phyloP scores from a whole-genome alignment of 2,113 vertebrate species.

The Sminthopsis crassicaudata region DNA sequence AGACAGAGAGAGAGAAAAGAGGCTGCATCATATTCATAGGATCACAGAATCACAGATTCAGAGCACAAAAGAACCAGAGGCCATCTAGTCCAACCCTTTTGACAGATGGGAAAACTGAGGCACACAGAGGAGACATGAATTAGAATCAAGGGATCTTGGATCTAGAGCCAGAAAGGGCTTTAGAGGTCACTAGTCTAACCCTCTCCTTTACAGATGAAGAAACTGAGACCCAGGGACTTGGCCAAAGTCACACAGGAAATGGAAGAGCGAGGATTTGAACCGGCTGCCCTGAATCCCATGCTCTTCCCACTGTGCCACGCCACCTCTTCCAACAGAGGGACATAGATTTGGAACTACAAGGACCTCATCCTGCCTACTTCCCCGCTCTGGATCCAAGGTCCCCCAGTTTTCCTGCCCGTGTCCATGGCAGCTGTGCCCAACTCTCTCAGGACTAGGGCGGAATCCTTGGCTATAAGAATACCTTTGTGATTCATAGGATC shows the following conservation, averaged over 20 bases:
- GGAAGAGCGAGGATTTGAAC: background rate
- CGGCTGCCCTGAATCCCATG: background rate
- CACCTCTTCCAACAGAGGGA: background rate
- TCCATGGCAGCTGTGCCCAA: background rate
- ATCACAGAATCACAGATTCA: background rate
- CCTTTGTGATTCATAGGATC: background rate
- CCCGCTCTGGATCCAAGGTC: background rate
- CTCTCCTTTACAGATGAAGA: background rate
- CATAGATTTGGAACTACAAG: too few relatives aligned
- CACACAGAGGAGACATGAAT: background rate
- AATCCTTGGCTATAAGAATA: background rate
- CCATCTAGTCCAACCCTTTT: background rate
- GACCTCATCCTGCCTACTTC: background rate
- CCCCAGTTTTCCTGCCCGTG: background rate
- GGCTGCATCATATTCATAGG: conserved; percentile 42
- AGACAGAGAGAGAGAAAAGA: background rate
- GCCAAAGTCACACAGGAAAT: background rate
- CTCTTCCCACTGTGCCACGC: background rate
- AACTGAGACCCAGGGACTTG: background rate
- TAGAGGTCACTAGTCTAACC: background rate
- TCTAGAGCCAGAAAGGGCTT: background rate
- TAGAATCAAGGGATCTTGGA: background rate
- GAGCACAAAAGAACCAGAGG: background rate
- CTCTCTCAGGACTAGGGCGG: background rate
- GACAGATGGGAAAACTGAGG: background rate